Evolutionary conservation across 1,140 invertebrate genomes (phyloP).

Genomic region (Drosophila prosaltans): DNA sequence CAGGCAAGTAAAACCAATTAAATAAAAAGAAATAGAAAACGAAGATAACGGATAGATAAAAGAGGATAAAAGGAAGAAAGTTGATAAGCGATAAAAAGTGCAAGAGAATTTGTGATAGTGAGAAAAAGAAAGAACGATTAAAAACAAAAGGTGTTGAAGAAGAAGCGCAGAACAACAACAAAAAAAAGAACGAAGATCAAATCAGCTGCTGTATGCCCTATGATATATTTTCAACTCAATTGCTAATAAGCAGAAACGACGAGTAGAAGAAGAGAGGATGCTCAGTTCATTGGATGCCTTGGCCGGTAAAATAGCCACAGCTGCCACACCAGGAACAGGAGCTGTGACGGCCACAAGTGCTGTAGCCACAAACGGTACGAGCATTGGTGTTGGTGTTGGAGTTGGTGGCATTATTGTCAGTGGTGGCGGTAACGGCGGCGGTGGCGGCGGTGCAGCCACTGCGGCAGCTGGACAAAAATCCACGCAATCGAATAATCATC

Average conservation of each 20-base stretch:
- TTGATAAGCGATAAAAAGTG: slow-evolving; percentile 10
- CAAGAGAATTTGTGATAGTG: slow-evolving; percentile 6
- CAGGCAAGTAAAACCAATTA: slow-evolving; percentile 59
- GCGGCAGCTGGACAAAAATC: slow-evolving; percentile 52
- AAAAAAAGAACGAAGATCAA: neutral
- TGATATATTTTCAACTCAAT: neutral
- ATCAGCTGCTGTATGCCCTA: slow-evolving; percentile 8
- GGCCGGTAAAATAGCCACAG: slow-evolving; percentile 91
- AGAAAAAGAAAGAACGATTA: slow-evolving; percentile 2
- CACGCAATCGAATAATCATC: slow-evolving; percentile 51
- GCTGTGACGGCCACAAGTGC: slow-evolving; percentile 47
- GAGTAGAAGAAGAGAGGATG: slow-evolving; percentile 83
- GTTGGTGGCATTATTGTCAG: neutral
- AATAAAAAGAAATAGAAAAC: slow-evolving; percentile 14
- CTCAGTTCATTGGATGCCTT: slow-evolving; percentile 90
- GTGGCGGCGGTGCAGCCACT: slow-evolving; percentile 3
- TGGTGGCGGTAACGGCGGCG: neutral
- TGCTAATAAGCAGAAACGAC: neutral
- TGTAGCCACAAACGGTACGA: neutral
- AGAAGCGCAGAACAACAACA: too few relatives aligned
- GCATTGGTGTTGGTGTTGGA: neutral
- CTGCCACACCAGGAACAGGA: slow-evolving; percentile 80
- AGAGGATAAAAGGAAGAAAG: slow-evolving; percentile 9
- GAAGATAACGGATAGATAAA: slow-evolving; percentile 8
- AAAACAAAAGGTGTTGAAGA: too few relatives aligned